Base-by-base conservation (phyloP, 2,888 invertebrate genomes). In the Apotomis betuletana region DNA sequence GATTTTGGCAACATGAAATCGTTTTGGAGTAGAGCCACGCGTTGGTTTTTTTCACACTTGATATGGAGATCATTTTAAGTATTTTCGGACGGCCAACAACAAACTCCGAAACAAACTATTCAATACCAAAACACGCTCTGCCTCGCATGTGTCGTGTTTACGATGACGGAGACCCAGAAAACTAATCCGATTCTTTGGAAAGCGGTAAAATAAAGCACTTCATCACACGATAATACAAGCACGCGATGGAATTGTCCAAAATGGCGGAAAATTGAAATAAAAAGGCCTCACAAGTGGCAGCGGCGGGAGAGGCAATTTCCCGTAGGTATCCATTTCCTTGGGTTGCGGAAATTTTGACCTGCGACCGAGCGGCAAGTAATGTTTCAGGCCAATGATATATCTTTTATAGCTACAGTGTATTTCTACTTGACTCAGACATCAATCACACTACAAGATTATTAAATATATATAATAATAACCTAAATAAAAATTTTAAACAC, bases 221-320 rank as follows among this genome's bases (percentile, higher is more conserved):
- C 46, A 65, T 52, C 41, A 63, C 69, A 59, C 69, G 57, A 63
- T 41, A 69, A 58, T 51, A 27, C 57, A 15, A 46, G 61, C 65
- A 67, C 62, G 71, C 67, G 27, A 62, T 57, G 36, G 55, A 57
- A 61, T 70, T 64, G 63, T 44, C 67, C 27, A 57, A 67, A 71
- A 58, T 15, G 5, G 67, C 67, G 62, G 67, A 67, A 67, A 62
- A 67, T 71, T 67, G 38, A 58, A 57, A 71, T 71, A 62, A 71
- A 65, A 71, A 67, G 55, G 70, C 57, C 55, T 67, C 57, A 38
- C 57, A 65, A 70, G 46, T 46, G 70, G 46, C 36, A 10, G 60
- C 49, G 49, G 41, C 49, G 49, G 41, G 10, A 55, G 65, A 49
- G 61, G 57, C 57, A 61, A 67, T 71, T 71, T 61, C 67, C 61